These are phyloP conservation scores for Limnothrissa miodon DNA, from an alignment of 2,113 vertebrate genomes.

Conservation along the genomic window DNA sequence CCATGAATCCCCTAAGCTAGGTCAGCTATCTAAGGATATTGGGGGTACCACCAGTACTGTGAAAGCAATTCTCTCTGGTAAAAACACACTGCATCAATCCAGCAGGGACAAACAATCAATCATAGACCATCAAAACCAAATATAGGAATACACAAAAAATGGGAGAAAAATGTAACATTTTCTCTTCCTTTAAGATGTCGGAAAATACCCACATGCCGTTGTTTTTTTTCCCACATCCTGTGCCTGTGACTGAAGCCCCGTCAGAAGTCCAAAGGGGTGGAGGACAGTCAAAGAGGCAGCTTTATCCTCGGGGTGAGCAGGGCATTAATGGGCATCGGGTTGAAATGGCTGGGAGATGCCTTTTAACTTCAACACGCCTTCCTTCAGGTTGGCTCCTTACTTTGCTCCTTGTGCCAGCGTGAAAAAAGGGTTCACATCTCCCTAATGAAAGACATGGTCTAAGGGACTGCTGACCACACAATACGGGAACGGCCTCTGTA, in stretches of 20 bases:
- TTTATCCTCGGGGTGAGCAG: constrained; percentile 62
- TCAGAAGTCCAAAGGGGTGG: constrained; percentile 25
- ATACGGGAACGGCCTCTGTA: constrained; percentile 62
- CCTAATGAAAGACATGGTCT: constrained; percentile 49
- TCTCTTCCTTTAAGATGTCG: constrained; percentile 48
- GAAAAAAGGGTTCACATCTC: constrained; percentile 35
- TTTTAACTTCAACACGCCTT: constrained; percentile 58
- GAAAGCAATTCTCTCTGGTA: constrained; percentile 55
- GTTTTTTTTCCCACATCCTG: constrained; percentile 20
- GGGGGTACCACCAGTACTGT: not conserved
- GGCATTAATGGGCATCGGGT: constrained; percentile 65
- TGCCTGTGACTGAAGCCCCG: constrained; percentile 30
- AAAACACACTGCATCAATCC: constrained; percentile 62
- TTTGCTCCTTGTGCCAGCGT: constrained; percentile 33
- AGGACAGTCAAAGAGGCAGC: constrained; percentile 64
- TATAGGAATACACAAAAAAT: not conserved
- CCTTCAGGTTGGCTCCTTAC: constrained; percentile 47
- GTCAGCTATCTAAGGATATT: constrained; percentile 68
- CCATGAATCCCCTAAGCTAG: constrained; percentile 58
- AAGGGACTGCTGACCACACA: constrained; percentile 63
- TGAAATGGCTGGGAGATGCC: constrained; percentile 67
- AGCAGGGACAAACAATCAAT: constrained; percentile 66
- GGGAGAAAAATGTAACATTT: constrained; percentile 35
- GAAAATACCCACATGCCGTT: no score
- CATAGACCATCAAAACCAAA: constrained; percentile 63